phyloP scores from a whole-genome alignment of 30 jellyfish, hydroid and myxozoan species.

The Hydractinia symbiolongicarpus region DNA sequence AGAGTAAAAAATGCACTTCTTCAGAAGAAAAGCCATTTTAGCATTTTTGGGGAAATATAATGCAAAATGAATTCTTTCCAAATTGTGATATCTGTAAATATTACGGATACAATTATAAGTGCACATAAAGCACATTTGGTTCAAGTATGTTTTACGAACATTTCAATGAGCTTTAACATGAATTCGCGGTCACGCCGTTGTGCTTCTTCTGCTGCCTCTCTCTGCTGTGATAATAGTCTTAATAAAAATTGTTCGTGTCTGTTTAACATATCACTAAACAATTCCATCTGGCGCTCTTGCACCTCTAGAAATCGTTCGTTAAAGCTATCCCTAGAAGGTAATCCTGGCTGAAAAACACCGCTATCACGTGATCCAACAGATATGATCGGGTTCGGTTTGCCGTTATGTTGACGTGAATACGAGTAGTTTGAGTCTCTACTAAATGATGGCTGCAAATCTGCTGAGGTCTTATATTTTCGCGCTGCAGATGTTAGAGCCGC shows the following conservation, averaged over 20 bases:
- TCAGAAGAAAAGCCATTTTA: no score
- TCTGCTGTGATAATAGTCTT: conserved; percentile 24
- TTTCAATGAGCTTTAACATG: conserved; percentile 33
- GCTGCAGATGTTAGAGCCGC: conserved; percentile 13
- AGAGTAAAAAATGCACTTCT: no score
- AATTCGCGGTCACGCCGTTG: conserved; percentile 39
- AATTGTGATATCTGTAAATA: no score
- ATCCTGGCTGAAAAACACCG: conserved; percentile 9
- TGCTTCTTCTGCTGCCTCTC: conserved; percentile 44
- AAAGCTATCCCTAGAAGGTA: not conserved
- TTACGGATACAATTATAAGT: no score
- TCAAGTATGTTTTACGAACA: conserved; percentile 23
- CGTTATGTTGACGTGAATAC: not conserved
- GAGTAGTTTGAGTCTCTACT: no score
- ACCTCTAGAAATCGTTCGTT: conserved; percentile 25
- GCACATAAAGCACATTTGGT: no score
- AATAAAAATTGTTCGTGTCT: conserved; percentile 33
- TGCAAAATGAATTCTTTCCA: no score
- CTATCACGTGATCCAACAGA: conserved; percentile 10
- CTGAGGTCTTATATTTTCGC: not conserved
- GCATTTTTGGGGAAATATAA: no score
- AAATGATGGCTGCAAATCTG: not conserved
- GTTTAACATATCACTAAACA: conserved; percentile 35
- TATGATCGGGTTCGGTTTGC: not conserved
- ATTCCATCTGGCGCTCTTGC: conserved; percentile 36